Evolutionary conservation across 2,113 vertebrate genomes (phyloP), one percentile per base, ranked within the genome.

Genomic region (Cyanoderma ruficeps): DNA sequence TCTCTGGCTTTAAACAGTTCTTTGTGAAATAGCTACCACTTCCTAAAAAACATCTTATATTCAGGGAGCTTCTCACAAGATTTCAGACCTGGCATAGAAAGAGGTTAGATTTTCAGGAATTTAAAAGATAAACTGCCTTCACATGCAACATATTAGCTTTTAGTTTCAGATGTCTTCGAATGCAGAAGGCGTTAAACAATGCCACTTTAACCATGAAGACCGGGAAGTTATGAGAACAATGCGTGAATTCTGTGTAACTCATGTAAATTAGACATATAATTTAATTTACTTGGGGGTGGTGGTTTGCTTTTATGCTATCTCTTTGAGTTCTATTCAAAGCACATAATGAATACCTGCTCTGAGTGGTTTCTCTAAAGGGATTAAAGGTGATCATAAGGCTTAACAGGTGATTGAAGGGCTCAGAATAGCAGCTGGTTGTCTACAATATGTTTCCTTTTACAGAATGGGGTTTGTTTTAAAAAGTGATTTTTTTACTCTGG

Each of bases 121-220:
- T 93, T 85, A 93, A 79, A 87, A 84, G 69, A 91, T 72, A 87
- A 94, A 87, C 41, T 83, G 53, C 42, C 50, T 61, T 70, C 50
- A 42, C 22, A 9, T 24, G 35, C 50, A 53, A 57, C 23, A 11
- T 33, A 25, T 15, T 59, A 92, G 19, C 33, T 13, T 63, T 49
- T 74, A 47, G 59, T 55, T 87, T 90, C 59, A 77, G 63, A 42
- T 3, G 4, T 59, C 85, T 82, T 65, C 0, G 0, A 90, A 49
- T 8, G 10, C 28, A 63, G 79, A 64, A 91, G 27, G 31, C 39
- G 64, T 64, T 75, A 55, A 86, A 72, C 35, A 71, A 71, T 67
- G 50, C 15, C 37, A 55, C 19, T 88, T 77, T 31, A 83, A 80
- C 67, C 31, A 63, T 8, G 15, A 79, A 74, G 59, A 85, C 20